phyloP scores from a whole-genome alignment of 2,888 invertebrate species.

The Caenorhabditis sp. region DNA sequence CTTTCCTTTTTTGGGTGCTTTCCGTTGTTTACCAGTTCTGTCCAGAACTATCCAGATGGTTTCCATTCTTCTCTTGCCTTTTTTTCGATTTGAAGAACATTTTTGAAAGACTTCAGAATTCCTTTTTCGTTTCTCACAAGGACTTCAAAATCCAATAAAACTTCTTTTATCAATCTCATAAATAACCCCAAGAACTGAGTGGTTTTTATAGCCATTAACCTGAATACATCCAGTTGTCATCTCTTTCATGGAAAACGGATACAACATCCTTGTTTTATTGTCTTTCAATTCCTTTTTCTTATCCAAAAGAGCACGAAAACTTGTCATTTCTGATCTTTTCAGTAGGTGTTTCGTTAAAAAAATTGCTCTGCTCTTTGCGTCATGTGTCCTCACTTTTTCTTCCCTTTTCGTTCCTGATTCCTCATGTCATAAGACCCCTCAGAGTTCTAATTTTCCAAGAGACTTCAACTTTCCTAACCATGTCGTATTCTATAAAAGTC shows the following conservation, averaged over 20 bases:
- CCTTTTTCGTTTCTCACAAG: no score
- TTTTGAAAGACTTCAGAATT: no score
- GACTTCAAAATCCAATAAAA: not conserved
- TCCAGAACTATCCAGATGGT: not conserved
- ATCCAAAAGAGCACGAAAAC: not conserved
- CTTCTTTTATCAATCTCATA: slow-evolving; percentile 11
- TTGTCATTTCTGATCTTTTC: slow-evolving; percentile 11
- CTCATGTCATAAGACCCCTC: slow-evolving; percentile 31
- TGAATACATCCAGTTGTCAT: not conserved
- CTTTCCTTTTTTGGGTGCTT: not conserved
- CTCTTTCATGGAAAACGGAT: not conserved
- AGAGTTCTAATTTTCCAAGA: slow-evolving; percentile 15
- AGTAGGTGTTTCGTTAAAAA: slow-evolving; percentile 29
- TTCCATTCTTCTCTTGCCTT: not conserved
- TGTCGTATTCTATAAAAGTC: slow-evolving; percentile 33
- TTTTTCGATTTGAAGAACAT: no score
- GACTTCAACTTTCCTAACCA: not conserved
- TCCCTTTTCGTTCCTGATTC: slow-evolving; percentile 33
- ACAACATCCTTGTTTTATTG: not conserved
- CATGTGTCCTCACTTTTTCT: slow-evolving; percentile 35
- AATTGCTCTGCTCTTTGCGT: not conserved
- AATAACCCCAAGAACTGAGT: not conserved
- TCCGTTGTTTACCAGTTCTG: not conserved
- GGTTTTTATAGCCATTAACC: slow-evolving; percentile 5
- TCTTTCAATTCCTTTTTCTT: not conserved